Evolutionary conservation across 2,797 vertebrate species (phyloP).

Genomic region (Taenioides sp.): DNA sequence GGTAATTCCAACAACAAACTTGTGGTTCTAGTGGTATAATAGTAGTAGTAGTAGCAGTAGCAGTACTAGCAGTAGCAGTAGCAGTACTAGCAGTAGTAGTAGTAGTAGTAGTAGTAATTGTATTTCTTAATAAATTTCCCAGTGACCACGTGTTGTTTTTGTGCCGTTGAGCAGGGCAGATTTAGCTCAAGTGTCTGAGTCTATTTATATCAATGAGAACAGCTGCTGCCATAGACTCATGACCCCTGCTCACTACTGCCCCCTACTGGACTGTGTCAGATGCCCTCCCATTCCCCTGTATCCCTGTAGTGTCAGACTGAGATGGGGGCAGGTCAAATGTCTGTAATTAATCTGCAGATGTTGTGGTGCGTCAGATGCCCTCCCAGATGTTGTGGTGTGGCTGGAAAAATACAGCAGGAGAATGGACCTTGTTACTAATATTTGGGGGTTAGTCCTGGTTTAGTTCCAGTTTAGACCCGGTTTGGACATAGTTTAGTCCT

Average conservation of each 20-base stretch:
- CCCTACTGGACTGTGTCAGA: background rate
- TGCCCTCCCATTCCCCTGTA: background rate
- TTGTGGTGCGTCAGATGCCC: background rate
- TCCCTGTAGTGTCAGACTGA: background rate
- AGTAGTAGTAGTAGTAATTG: too few relatives aligned
- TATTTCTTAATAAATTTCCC: background rate
- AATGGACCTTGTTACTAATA: too few relatives aligned
- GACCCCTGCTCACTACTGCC: background rate
- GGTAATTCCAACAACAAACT: background rate
- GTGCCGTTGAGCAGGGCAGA: background rate
- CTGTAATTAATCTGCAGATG: background rate
- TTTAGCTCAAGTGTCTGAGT: background rate
- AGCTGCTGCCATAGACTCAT: background rate
- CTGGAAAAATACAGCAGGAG: too few relatives aligned
- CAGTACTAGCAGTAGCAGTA: too few relatives aligned
- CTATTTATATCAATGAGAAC: background rate
- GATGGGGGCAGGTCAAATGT: background rate
- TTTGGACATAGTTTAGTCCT: too few relatives aligned
- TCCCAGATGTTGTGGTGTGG: too few relatives aligned
- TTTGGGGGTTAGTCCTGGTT: too few relatives aligned
- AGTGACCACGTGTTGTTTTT: background rate
- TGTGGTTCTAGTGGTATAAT: too few relatives aligned
- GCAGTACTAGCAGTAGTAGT: too few relatives aligned
- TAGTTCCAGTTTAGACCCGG: too few relatives aligned
- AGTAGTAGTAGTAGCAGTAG: too few relatives aligned